Evolutionary conservation across 2,113 vertebrate genomes (phyloP), one percentile per base, ranked within the genome.

Genomic region (Ciconia stormi): DNA sequence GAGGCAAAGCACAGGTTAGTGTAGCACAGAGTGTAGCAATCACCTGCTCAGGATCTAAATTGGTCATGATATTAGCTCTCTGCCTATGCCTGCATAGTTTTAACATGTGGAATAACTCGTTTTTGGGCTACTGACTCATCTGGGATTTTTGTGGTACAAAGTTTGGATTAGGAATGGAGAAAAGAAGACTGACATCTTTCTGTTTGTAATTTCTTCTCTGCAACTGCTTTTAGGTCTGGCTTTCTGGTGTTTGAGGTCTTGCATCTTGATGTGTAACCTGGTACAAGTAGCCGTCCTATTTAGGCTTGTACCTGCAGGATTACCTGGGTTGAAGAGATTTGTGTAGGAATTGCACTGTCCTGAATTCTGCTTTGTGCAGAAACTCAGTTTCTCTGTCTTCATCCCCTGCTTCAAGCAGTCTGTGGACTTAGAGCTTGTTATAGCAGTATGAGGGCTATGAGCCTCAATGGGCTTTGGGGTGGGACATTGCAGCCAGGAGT

Each of bases 311-410:
- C 8, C 23, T 42, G 36, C 63, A 34, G 36, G n/a, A 47, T 65
- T 78, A 42, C 23, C 46, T 1, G 3, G 3, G 34, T 14, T n/a
- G 40, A 66, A 50, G 72, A 52, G 49, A 8, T 0, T 2, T 7
- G 4, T 67, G 29, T 36, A 25, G 49, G 22, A 82, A 44, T 42
- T 16, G 6, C 34, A 65, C 53, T 0, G 4, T 29, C 32, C 50
- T 59, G 49, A 70, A 47, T 56, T 73, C 77, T 81, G 53, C 46
- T 50, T 32, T 19, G 3, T 67, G 66, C 58, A 63, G 56, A 19
- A 91, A 49, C 26, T 34, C 44, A 9, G 5, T 49, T 78, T 74
- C 49, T 73, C 11, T 10, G 1, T 36, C 62, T 58, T 65, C 55
- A 78, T 22, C 4, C 36, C n/a, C 50, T 46, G 26, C n/a, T 67